Evolutionary conservation across 2,113 vertebrate genomes (phyloP).

Genomic region (Poicephalus meyeri): DNA sequence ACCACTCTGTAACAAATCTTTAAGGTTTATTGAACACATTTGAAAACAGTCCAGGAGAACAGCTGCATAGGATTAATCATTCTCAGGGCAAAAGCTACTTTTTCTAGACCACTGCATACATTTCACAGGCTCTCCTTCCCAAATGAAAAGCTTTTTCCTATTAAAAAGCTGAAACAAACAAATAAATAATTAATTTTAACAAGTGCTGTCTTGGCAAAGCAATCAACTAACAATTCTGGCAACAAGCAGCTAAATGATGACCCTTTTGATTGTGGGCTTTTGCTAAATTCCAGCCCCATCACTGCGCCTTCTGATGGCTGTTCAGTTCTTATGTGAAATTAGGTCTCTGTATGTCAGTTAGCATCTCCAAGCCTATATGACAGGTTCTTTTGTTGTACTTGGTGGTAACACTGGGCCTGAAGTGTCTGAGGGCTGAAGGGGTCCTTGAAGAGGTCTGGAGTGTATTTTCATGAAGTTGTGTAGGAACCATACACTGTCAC

Average conservation of each 20-base stretch:
- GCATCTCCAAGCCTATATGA: background rate
- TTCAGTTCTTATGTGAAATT: background rate
- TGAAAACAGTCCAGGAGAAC: conserved; percentile 48
- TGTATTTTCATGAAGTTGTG: background rate
- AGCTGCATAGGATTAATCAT: conserved; percentile 50
- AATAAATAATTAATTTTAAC: background rate
- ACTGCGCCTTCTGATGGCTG: background rate
- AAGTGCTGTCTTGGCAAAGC: background rate
- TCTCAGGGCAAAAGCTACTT: background rate
- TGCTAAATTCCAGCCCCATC: background rate
- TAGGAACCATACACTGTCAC: background rate
- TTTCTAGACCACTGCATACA: background rate
- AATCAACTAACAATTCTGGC: background rate
- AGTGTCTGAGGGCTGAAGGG: background rate
- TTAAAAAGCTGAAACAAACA: background rate
- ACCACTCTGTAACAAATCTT: conserved; percentile 32
- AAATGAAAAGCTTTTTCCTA: background rate
- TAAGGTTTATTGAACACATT: conserved; percentile 41
- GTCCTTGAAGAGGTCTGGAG: background rate
- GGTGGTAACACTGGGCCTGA: background rate
- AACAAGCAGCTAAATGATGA: background rate
- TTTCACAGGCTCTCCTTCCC: background rate
- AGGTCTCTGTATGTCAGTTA: background rate
- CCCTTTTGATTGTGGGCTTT: background rate
- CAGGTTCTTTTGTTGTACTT: background rate